A percentile compares a stretch with the other conserved stretches of the same genome.
phyloP scores from a whole-genome alignment of 2,888 invertebrate species.

The Microctonus aethiopoides region DNA sequence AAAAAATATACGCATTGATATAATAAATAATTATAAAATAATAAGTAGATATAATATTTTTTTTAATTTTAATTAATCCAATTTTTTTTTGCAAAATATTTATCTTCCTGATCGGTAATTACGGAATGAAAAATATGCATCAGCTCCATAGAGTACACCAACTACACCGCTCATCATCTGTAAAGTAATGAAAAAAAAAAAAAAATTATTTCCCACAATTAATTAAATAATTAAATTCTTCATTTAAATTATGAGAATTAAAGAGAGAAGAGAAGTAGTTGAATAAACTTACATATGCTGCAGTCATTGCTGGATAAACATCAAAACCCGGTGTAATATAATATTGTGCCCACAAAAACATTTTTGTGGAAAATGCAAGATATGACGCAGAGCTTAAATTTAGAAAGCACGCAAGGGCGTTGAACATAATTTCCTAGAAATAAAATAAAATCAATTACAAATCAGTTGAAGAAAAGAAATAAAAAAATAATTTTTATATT shows the following conservation, averaged over 20 bases:
- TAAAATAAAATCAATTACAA: too few relatives aligned
- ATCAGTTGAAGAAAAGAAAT: too few relatives aligned
- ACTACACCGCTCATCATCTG: conserved; percentile 84
- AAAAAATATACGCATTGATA: too few relatives aligned
- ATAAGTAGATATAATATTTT: too few relatives aligned
- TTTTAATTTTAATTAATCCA: too few relatives aligned
- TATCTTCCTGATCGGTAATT: conserved; percentile 75
- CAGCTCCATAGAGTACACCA: conserved; percentile 81
- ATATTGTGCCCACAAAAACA: conserved; percentile 82
- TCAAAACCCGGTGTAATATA: conserved; percentile 79
- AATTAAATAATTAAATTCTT: conserved; percentile 14
- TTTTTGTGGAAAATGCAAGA: conserved; percentile 81
- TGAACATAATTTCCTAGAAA: conserved; percentile 84
- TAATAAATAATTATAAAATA: too few relatives aligned
- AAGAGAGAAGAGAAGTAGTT: not conserved
- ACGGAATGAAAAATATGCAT: conserved; percentile 81
- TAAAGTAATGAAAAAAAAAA: conserved; percentile 59
- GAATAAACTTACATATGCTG: conserved; percentile 80
- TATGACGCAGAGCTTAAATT: conserved; percentile 84
- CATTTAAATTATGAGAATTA: not conserved
- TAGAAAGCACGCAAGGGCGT: conserved; percentile 79
- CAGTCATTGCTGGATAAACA: conserved; percentile 90
- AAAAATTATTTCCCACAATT: conserved; percentile 16
- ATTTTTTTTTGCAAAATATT: conserved; percentile 25
- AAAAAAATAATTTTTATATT: too few relatives aligned